Base-by-base conservation (phyloP, 2,797 vertebrate species). In the Tenualosa ilisha region DNA sequence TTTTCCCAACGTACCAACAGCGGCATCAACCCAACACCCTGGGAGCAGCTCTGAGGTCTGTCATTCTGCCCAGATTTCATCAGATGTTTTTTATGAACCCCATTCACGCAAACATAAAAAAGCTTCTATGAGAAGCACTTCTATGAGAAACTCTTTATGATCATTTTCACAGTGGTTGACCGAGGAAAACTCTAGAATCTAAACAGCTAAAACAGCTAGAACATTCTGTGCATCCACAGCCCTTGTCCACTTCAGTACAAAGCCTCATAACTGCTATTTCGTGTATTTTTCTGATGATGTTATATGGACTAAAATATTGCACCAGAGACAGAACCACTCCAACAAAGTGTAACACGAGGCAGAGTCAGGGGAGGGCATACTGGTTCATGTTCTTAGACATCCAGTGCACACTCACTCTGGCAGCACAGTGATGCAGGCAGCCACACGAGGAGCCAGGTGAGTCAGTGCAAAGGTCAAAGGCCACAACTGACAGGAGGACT, bases 351-450 rank as follows among this genome's bases (percentile, higher is more conserved):
- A 12, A 59, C 2, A 15, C 1, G 31, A 72, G 26, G 15, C 26
- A 68, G 63, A 68, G 24, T 31, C 1, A 9, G 13, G 65, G 65
- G 65, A 72, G 65, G 31, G 2, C 37, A 40, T 15, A 72, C 24
- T 37, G 37, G 31, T 40, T 72, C 68, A 75, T 75, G 68, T 22
- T 75, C 37, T 43, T 75, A 5, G 68, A 75, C 68, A 75, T 75
- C 37, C n/a, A 40, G 40, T 43, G 91, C 91, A 86, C 89, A 90
- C 91, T 92, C 91, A 88, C 88, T 83, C 89, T 91, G 90, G 92
- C 92, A 91, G 89, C 82, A 91, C 89, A 88, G 88, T 94, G 92
- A 93, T 92, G 92, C 91, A 92, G 87, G 86, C 91, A 87, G 82
- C 89, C 82, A 89, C 87, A 85, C 86, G 72, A 92, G 90, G 92